Conservation (phyloP, 2,888 invertebrate genomes). For the Archips xylosteana region DNA sequence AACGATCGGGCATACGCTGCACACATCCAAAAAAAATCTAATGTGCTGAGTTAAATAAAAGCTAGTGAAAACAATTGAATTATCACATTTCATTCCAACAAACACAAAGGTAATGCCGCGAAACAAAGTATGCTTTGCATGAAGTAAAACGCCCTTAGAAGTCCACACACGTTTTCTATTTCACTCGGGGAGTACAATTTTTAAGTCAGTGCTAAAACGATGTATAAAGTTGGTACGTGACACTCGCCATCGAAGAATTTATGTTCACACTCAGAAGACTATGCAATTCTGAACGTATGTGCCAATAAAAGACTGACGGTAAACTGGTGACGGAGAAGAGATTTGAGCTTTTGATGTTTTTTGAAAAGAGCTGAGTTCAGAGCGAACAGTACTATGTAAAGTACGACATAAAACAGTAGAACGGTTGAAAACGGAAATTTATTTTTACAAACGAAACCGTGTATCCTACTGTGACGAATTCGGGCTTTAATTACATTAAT, state of each 20-base stretch:
- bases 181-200: constrained; percentile 43
- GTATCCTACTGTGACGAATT: no score
- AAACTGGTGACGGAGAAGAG: constrained; percentile 10
- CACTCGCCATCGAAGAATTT: constrained; percentile 29
- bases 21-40: no score
- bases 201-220: constrained; percentile 43
- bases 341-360: constrained; percentile 1
- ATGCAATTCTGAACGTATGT: constrained; percentile 27
- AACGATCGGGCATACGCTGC: no score
- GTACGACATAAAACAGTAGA: no score
- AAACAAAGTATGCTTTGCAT: constrained; percentile 40
- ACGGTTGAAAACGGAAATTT: no score
- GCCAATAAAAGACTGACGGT: constrained; percentile 22
- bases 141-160: constrained; percentile 22
- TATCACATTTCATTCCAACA: constrained; percentile 18
- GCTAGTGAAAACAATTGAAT: neutral
- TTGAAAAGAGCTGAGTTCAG: neutral
- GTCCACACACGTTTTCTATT: constrained; percentile 44
- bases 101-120: constrained; percentile 15
- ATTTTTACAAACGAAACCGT: no score
- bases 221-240: constrained; percentile 45
- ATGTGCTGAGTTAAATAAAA: neutral
- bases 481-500: no score
- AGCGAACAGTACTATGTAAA: no score
- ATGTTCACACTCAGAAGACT: constrained; percentile 15